Base-by-base conservation (phyloP, 2,797 vertebrate species). In the Hipposideros larvatus region DNA sequence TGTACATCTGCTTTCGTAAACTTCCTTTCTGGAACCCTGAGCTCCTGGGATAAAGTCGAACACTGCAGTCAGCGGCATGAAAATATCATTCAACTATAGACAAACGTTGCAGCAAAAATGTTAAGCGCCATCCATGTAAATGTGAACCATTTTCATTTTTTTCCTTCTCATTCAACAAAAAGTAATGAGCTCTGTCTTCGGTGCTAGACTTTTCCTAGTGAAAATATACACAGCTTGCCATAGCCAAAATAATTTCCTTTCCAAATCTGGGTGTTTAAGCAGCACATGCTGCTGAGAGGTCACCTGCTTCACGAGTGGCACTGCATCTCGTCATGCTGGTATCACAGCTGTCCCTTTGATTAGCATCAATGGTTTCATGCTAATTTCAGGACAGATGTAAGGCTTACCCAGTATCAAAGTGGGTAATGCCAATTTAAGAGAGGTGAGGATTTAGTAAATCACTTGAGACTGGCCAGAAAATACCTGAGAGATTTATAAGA, bases 241-340 rank as follows among this genome's bases (percentile, higher is more conserved):
- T 77, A 55, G n/a, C 37, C 43, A 91, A 87, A 46, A 37, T 28
- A 37, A 77, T 78, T 91, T 70, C 59, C 34, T 57, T 84, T 94
- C 70, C 19, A 63, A 57, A 79, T 46, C 24, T 0, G 3, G 6
- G 7, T 34, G 4, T 66, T 65, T 31, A 31, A 51, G 55, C 70
- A 85, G 78, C 73, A 96, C 71, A 51, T 84, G 71, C 26, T 57
- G 63, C 89, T 78, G 48, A 84, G 46, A 8, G 46, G 65, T 78
- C 70, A 34, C 41, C 22, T 91, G 55, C 78, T 14, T 73, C 37
- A 13, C 11, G 48, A 11, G 43, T 26, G 43, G 43, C 34, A 11
- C 5, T 7, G 2, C 26, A 0, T 24, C 19, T 43, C 22, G 28
- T 55, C 21, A 18, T 14, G 63, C 11, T 57, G 4, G n/a, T 57